These are phyloP conservation scores for Neodiprion pinetum DNA, from an alignment of 1,140 invertebrate genomes.

Conservation along the genomic window DNA sequence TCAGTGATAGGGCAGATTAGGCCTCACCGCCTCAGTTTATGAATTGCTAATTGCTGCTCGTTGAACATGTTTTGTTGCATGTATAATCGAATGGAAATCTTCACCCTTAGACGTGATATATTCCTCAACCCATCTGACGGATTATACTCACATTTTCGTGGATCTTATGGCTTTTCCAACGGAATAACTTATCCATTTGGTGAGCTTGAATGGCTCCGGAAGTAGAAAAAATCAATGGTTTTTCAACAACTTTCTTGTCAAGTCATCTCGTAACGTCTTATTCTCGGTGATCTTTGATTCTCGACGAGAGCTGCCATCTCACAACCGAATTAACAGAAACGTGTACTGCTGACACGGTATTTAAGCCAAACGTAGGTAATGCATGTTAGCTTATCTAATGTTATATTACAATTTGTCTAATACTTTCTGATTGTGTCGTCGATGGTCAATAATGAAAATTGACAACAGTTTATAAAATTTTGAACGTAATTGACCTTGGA, in stretches of 20 bases:
- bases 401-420: too few species aligned
- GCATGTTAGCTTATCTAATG: too few species aligned
- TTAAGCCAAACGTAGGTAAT: too few species aligned
- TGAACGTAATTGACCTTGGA: too few species aligned
- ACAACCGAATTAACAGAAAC: background rate
- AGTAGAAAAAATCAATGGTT: background rate
- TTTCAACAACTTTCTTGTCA: background rate
- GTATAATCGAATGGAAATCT: slow-evolving; percentile 40
- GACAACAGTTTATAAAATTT: too few species aligned
- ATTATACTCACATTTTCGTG: slow-evolving; percentile 50
- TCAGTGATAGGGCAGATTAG: background rate
- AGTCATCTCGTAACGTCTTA: background rate
- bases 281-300: background rate
- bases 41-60: slow-evolving; percentile 10
- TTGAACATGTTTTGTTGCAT: slow-evolving; percentile 17
- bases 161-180: slow-evolving; percentile 54
- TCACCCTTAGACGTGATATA: slow-evolving; percentile 12
- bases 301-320: background rate
- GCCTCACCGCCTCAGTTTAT: background rate
- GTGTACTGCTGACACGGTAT: too few species aligned
- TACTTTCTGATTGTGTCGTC: too few species aligned
- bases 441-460: too few species aligned
- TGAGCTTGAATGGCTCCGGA: background rate
- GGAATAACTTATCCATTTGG: slow-evolving; percentile 51
- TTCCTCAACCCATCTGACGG: slow-evolving; percentile 8